Evolutionary conservation across 2,797 vertebrate species (phyloP).

Genomic region (Lepus townsendii): DNA sequence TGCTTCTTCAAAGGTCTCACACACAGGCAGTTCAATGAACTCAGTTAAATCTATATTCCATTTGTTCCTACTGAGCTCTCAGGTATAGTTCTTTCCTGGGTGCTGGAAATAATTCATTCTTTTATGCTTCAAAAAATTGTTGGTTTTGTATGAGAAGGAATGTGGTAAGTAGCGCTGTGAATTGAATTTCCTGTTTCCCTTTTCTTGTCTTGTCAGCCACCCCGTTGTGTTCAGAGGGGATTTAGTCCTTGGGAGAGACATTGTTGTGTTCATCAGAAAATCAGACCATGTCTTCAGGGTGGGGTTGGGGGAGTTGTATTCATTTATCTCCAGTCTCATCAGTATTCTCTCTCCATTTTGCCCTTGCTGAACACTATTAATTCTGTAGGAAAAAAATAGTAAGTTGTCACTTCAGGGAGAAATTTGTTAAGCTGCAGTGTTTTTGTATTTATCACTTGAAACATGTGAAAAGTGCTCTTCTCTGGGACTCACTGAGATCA

Average conservation of each 20-base stretch:
- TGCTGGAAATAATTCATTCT: slow-evolving; percentile 29
- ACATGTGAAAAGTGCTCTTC: slow-evolving; percentile 67
- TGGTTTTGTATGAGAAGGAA: slow-evolving; percentile 20
- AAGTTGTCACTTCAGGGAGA: slow-evolving; percentile 55
- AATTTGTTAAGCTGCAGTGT: slow-evolving; percentile 49
- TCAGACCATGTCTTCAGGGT: slow-evolving; percentile 29
- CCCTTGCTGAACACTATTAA: slow-evolving; percentile 62
- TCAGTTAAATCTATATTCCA: neutral
- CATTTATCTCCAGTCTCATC: slow-evolving; percentile 51
- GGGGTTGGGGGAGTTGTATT: neutral
- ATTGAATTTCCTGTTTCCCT: neutral
- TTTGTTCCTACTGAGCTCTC: neutral
- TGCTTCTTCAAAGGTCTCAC: slow-evolving; percentile 4
- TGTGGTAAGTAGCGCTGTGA: neutral
- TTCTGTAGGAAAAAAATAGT: slow-evolving; percentile 40
- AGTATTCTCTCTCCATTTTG: slow-evolving; percentile 49
- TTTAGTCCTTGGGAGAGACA: neutral
- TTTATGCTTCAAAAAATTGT: neutral
- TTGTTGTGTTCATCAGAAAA: slow-evolving; percentile 14
- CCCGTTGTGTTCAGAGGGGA: slow-evolving; percentile 18
- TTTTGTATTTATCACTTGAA: slow-evolving; percentile 74
- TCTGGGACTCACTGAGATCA: slow-evolving; percentile 59
- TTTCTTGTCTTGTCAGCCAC: slow-evolving; percentile 39
- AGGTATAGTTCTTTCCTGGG: neutral
- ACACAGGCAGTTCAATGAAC: neutral